Evolutionary conservation across 2,797 vertebrate genomes (phyloP).

Genomic region (Botia kubotai): DNA sequence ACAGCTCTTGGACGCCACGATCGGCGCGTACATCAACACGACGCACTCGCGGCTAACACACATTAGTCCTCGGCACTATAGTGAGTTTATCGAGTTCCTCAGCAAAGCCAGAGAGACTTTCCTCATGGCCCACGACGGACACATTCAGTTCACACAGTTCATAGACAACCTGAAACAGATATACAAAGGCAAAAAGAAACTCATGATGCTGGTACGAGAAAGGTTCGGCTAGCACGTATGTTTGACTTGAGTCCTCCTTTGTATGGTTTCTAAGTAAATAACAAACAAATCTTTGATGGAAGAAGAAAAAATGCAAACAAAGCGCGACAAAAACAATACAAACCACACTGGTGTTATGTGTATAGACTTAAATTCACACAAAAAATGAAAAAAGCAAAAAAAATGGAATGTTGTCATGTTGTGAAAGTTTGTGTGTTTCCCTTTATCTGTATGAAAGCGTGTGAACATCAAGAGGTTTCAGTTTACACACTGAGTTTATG

Average conservation of each 20-base stretch:
- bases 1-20: slow-evolving; percentile 96
- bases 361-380: slow-evolving; percentile 88
- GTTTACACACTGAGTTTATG: slow-evolving; percentile 96
- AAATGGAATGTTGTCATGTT: slow-evolving; percentile 91
- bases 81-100: slow-evolving; percentile 98
- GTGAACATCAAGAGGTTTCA: slow-evolving; percentile 77
- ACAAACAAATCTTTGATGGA: slow-evolving; percentile 76
- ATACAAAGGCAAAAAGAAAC: slow-evolving; percentile 99
- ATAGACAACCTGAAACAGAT: slow-evolving; percentile 99
- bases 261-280: slow-evolving; percentile 83
- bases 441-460: slow-evolving; percentile 81
- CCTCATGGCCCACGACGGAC: slow-evolving; percentile 98
- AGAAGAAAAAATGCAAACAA: slow-evolving; percentile 70
- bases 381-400: slow-evolving; percentile 62
- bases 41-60: slow-evolving; percentile 97
- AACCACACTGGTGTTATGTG: slow-evolving; percentile 98
- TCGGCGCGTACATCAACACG: slow-evolving; percentile 96
- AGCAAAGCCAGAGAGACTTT: slow-evolving; percentile 97
- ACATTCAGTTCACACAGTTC: slow-evolving; percentile 99
- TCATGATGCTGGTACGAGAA: slow-evolving; percentile 98
- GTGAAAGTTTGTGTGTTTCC: slow-evolving; percentile 91
- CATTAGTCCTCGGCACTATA: slow-evolving; percentile 98
- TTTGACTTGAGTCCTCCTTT: slow-evolving; percentile 78
- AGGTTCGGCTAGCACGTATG: slow-evolving; percentile 84
- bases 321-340: slow-evolving; percentile 76